Conservation (phyloP, 2,113 vertebrate species). For the Lepisosteus osseus region DNA sequence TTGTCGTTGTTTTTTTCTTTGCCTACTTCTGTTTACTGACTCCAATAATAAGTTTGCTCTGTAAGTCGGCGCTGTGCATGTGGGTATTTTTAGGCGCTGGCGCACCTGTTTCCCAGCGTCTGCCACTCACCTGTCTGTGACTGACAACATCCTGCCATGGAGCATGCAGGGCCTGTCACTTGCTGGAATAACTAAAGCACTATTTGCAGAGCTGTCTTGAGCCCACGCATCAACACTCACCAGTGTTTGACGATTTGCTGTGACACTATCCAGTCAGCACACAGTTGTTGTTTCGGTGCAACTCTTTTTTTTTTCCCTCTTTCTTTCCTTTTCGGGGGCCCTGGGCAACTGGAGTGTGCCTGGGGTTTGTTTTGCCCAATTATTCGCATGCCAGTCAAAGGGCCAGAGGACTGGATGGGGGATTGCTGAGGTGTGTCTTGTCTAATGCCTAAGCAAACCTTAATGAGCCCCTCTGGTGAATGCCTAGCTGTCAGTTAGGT, state of each 20-base stretch:
- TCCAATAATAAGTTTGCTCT: not conserved
- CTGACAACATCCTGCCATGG: slow-evolving; percentile 42
- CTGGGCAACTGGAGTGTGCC: slow-evolving; percentile 49
- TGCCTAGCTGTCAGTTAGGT: slow-evolving; percentile 58
- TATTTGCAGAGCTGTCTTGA: slow-evolving; percentile 45
- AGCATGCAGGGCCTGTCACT: slow-evolving; percentile 8
- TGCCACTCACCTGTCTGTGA: slow-evolving; percentile 41
- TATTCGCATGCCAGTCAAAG: slow-evolving; percentile 71
- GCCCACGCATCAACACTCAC: slow-evolving; percentile 25
- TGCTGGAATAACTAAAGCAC: slow-evolving; percentile 43
- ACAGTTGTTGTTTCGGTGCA: slow-evolving; percentile 48
- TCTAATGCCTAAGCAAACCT: slow-evolving; percentile 37
- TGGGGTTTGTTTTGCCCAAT: slow-evolving; percentile 73
- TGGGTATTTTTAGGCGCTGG: not conserved
- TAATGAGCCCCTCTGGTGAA: slow-evolving; percentile 68
- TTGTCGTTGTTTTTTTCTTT: not conserved
- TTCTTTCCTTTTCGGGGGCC: slow-evolving; percentile 25
- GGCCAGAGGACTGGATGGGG: slow-evolving; percentile 53
- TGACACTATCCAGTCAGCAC: slow-evolving; percentile 59
- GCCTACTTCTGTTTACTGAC: not conserved
- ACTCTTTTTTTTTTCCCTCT: not conserved
- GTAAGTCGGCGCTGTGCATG: not conserved
- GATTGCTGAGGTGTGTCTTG: slow-evolving; percentile 64
- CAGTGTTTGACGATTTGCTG: slow-evolving; percentile 57
- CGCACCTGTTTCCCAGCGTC: not conserved